Evolutionary conservation across 2,797 vertebrate genomes (phyloP).

Genomic region (Sorex maritimensis): DNA sequence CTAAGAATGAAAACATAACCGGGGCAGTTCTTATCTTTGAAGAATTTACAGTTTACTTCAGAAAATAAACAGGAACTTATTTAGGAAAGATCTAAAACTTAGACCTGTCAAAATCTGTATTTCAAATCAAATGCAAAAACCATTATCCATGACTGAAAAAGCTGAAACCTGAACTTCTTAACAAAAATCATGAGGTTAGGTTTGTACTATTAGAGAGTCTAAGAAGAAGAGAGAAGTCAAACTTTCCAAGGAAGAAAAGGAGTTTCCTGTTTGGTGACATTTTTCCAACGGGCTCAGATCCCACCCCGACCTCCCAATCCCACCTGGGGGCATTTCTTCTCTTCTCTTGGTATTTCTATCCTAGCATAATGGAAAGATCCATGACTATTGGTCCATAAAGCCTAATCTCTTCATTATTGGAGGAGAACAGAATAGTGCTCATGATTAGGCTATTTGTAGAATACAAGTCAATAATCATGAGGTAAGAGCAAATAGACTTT

Average conservation of each 20-base stretch:
- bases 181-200: neutral
- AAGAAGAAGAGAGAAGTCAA: neutral
- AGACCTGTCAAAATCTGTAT: conserved; percentile 23
- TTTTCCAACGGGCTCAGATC: neutral
- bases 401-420: neutral
- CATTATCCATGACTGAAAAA: conserved; percentile 54
- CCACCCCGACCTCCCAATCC: too few relatives aligned
- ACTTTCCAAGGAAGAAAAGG: neutral
- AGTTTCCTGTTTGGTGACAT: neutral
- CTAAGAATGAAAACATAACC: neutral
- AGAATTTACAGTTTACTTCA: conserved; percentile 6
- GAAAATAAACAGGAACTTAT: conserved; percentile 39
- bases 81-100: conserved; percentile 39
- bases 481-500: neutral
- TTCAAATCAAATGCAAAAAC: conserved; percentile 53
- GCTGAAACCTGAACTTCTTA: neutral
- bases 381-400: neutral
- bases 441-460: neutral
- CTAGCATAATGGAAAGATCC: neutral
- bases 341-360: neutral
- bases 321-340: neutral
- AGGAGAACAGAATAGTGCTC: neutral
- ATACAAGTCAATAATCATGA: neutral
- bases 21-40: neutral
- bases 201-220: conserved; percentile 4